Evolutionary conservation across 1,140 invertebrate genomes (phyloP), one percentile per base, ranked within the genome.

Genomic region (Atta cephalotes): DNA sequence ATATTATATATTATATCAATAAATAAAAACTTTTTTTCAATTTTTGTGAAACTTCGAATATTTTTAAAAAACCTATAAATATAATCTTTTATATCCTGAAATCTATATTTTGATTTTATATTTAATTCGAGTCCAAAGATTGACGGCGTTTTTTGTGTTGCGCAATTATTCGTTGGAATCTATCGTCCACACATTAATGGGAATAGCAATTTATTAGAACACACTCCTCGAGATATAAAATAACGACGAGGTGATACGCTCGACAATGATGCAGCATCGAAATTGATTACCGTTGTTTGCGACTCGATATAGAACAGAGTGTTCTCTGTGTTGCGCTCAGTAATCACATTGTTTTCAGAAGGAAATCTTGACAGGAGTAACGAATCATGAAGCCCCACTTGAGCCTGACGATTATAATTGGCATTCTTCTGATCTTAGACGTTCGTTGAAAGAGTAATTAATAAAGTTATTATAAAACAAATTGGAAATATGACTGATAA

Each of bases 361-460:
- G 28, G 31, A 79, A 66, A 74, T 51, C 7, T 74, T 18, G 9
- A 62, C 25, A 78, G 18, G 25, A 79, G 39, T 79, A 16, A 16
- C n/a, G 25, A 5, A 68, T 10, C 16, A 85, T 85, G 82, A 65
- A 79, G 31, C 10, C 9, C 5, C 25, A 62, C 1, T 49, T 86
- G 51, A 25, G 0, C 25, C 62, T 90, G 63, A 31, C 14, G 18
- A 71, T 31, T 10, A 70, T 21, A 25, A 87, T 90, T n/a, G 51
- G 60, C 9, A 53, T 56, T 53, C 86, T 92, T 62, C 28, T 92
- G 18, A 91, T 90, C 79, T 65, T 90, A 88, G 86, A 92, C 86
- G 91, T 92, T 92, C 87, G 90, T 92, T 91, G 87, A 91, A 62
- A 90, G 87, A 89, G 82, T 91, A 89, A 90, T 90, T 87, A 76